Percentiles rank a stretch among this genome's conserved stretches.
Conservation (phyloP, 1,140 invertebrate genomes). For the Hyphantria cunea region DNA sequence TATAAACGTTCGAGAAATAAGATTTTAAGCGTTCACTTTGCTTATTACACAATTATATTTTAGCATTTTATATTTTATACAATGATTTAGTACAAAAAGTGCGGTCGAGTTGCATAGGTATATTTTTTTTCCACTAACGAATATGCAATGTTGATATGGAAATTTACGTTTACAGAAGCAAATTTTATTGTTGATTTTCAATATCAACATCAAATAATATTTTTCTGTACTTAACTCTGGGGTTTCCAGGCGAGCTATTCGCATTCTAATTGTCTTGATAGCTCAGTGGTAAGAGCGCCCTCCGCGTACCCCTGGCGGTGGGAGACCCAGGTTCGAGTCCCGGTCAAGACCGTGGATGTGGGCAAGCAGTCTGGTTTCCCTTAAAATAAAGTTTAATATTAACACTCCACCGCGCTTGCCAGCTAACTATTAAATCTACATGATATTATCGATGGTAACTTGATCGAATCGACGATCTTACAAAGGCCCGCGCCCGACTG, state of each 20-base stretch:
- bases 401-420: conserved; percentile 50
- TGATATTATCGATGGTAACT: conserved; percentile 68
- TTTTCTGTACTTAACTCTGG: neutral
- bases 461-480: conserved; percentile 72
- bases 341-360: conserved; percentile 76
- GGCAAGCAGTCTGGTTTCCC: conserved; percentile 35
- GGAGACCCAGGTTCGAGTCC: conserved; percentile 80
- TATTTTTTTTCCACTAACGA: neutral
- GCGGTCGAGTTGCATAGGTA: neutral
- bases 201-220: neutral
- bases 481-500: conserved; percentile 69
- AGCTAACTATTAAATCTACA: conserved; percentile 52
- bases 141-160: too few species aligned
- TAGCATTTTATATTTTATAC: neutral
- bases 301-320: conserved; percentile 40
- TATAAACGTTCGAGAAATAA: conserved; percentile 38
- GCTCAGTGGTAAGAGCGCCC: conserved; percentile 80
- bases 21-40: conserved; percentile 39
- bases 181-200: too few species aligned
- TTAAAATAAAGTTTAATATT: conserved; percentile 21
- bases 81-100: conserved; percentile 9
- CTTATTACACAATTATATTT: conserved; percentile 2
- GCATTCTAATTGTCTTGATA: conserved; percentile 79
- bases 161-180: too few species aligned
- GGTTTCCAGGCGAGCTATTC: conserved; percentile 40